phyloP scores from a whole-genome alignment of 1,140 invertebrate genomes.

The Bombus sylvicola region DNA sequence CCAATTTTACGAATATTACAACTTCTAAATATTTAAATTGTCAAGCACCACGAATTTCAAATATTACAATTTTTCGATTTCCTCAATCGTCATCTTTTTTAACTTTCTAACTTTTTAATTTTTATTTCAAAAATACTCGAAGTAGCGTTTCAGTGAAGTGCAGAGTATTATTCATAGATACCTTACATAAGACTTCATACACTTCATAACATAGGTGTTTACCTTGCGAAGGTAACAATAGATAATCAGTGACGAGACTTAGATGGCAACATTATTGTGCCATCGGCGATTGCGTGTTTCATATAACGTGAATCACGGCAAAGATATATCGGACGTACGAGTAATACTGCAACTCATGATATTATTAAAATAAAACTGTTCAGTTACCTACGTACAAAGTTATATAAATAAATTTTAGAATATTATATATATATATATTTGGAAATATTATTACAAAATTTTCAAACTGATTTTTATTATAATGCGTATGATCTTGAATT shows the following conservation, averaged over 20 bases:
- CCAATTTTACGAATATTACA: background rate
- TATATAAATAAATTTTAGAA: background rate
- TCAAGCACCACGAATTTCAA: background rate
- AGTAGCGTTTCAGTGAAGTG: background rate
- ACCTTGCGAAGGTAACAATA: background rate
- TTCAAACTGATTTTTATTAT: background rate
- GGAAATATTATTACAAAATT: background rate
- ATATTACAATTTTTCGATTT: background rate
- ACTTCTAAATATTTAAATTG: background rate
- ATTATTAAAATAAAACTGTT: background rate
- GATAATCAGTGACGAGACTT: background rate
- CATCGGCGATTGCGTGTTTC: background rate
- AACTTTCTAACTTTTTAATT: background rate
- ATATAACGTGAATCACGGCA: background rate
- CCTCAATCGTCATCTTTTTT: background rate
- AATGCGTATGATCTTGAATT: too few relatives aligned
- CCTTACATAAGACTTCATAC: background rate
- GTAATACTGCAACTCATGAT: too few relatives aligned
- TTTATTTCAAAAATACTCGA: background rate
- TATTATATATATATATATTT: background rate
- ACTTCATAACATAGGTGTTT: background rate
- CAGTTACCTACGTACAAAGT: background rate
- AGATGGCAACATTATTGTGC: background rate
- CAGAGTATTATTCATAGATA: background rate
- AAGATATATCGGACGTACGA: background rate